Conservation (phyloP, 2,888 invertebrate genomes). For the Muscina levida region DNA sequence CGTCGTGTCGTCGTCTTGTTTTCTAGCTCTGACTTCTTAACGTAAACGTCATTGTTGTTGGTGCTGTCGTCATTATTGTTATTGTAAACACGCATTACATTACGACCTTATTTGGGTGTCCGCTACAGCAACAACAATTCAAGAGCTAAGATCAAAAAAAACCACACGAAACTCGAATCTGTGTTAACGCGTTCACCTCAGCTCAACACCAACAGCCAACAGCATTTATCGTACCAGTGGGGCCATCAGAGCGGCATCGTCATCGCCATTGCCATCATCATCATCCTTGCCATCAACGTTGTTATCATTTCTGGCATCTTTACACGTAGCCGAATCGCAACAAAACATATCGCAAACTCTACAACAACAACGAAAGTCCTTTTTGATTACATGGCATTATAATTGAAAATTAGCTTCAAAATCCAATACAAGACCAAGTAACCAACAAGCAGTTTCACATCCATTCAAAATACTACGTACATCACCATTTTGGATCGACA, state of each 20-base stretch:
- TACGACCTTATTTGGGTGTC: constrained; percentile 62
- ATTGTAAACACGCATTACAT: constrained; percentile 65
- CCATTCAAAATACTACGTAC: neutral
- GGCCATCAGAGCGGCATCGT: constrained; percentile 12
- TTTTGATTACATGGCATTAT: constrained; percentile 67
- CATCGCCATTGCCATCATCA: constrained; percentile 25
- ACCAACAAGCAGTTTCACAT: neutral
- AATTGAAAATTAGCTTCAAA: constrained; percentile 66
- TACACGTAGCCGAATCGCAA: constrained; percentile 13
- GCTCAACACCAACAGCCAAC: neutral
- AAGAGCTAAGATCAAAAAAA: constrained; percentile 1
- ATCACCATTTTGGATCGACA: too few species aligned
- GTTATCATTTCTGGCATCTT: constrained; percentile 27
- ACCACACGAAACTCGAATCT: constrained; percentile 26
- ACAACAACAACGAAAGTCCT: constrained; percentile 47
- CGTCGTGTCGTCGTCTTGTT: neutral
- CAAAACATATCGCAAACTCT: constrained; percentile 5
- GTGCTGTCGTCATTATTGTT: constrained; percentile 42
- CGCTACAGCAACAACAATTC: constrained; percentile 17
- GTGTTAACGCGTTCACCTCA: constrained; percentile 39
- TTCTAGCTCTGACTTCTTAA: constrained; percentile 25
- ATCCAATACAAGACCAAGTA: constrained; percentile 44
- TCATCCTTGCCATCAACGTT: constrained; percentile 38
- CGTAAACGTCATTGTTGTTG: constrained; percentile 44
- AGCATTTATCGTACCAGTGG: neutral